Conservation (phyloP, 2,888 invertebrate genomes). For the Sialis fuliginosa region DNA sequence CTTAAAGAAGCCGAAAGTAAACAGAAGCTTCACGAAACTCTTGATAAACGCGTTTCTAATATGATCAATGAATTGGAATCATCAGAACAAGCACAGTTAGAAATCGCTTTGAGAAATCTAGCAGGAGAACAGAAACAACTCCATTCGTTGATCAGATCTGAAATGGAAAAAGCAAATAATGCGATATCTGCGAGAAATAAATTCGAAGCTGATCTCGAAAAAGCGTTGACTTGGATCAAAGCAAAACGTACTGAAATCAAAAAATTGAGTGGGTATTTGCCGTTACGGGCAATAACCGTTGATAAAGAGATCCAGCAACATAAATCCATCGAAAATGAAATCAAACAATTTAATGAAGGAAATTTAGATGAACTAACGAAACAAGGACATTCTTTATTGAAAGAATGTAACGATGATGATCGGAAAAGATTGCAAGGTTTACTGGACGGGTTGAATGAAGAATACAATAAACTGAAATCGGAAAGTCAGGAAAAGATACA, state of each 20-base stretch:
- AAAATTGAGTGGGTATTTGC: slow-evolving; percentile 57
- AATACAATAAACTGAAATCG: slow-evolving; percentile 53
- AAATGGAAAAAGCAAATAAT: slow-evolving; percentile 50
- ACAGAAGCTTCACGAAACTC: slow-evolving; percentile 60
- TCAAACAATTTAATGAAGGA: slow-evolving; percentile 59
- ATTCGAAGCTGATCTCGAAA: slow-evolving; percentile 61
- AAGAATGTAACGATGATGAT: slow-evolving; percentile 63
- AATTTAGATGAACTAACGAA: slow-evolving; percentile 58
- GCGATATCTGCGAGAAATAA: slow-evolving; percentile 56
- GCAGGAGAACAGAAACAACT: slow-evolving; percentile 60
- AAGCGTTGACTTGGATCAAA: slow-evolving; percentile 65
- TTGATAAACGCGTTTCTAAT: slow-evolving; percentile 67
- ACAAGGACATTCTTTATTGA: slow-evolving; percentile 56
- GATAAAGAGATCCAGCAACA: slow-evolving; percentile 64
- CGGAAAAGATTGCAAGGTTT: slow-evolving; percentile 44
- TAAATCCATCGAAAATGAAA: slow-evolving; percentile 55
- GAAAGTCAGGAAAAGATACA: slow-evolving; percentile 56
- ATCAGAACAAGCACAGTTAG: slow-evolving; percentile 63
- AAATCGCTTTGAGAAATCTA: slow-evolving; percentile 51
- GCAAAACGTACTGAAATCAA: slow-evolving; percentile 57
- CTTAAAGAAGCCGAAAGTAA: slow-evolving; percentile 75
- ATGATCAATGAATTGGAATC: slow-evolving; percentile 75
- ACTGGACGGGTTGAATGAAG: slow-evolving; percentile 48
- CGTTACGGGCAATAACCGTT: slow-evolving; percentile 64
- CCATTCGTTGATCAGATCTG: slow-evolving; percentile 48